A percentile compares a stretch with the other conserved stretches of the same genome.
Evolutionary conservation across 2,888 invertebrate species (phyloP).

Genomic region (Gortyna flavago): DNA sequence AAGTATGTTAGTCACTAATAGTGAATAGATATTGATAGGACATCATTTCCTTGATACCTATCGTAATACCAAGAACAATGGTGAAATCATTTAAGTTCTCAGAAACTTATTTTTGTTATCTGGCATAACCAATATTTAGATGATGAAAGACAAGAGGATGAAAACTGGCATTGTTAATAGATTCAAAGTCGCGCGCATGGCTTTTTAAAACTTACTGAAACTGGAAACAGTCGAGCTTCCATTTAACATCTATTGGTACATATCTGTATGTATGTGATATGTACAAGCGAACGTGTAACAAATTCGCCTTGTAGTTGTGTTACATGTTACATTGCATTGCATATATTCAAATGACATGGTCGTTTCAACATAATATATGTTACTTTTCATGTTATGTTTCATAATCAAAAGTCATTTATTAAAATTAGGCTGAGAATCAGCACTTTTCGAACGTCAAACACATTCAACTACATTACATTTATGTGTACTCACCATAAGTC

Average conservation of each 20-base stretch:
- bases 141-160: background rate
- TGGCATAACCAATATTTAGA: background rate
- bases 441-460: background rate
- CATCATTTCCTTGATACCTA: conserved; percentile 21
- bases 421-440: background rate
- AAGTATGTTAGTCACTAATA: conserved; percentile 3
- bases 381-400: background rate
- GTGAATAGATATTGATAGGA: background rate
- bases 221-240: background rate
- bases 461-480: background rate
- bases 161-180: background rate
- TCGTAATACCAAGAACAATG: conserved; percentile 25
- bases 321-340: background rate
- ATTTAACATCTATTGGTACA: background rate
- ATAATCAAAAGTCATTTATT: background rate
- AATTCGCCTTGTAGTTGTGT: background rate
- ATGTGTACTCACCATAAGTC: background rate
- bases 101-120: conserved; percentile 17
- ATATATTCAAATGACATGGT: background rate
- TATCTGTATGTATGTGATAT: background rate
- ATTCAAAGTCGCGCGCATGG: background rate
- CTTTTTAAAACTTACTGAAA: background rate
- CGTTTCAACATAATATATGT: background rate
- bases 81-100: conserved; percentile 23
- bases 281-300: background rate